phyloP scores from a whole-genome alignment of 2,797 vertebrate genomes.

The Enoplosus armatus region DNA sequence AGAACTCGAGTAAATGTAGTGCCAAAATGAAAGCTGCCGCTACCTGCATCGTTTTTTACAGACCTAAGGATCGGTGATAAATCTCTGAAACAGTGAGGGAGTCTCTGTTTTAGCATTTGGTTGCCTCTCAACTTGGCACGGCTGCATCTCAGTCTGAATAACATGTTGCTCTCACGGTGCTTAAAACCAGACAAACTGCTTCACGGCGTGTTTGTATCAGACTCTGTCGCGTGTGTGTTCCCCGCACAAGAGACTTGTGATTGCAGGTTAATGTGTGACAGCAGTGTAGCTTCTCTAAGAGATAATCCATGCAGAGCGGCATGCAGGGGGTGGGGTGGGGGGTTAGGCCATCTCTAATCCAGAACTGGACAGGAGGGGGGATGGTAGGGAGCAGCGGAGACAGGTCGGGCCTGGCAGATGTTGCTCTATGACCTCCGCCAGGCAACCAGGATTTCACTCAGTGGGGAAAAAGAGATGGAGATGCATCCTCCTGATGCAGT shows the following conservation, averaged over 20 bases:
- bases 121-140: not conserved
- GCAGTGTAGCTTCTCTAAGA: slow-evolving; percentile 59
- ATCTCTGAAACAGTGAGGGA: not conserved
- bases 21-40: slow-evolving; percentile 17
- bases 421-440: slow-evolving; percentile 66
- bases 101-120: not conserved
- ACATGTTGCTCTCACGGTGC: slow-evolving; percentile 19
- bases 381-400: slow-evolving; percentile 33
- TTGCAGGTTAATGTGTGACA: slow-evolving; percentile 72
- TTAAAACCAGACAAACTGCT: slow-evolving; percentile 8
- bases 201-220: not conserved
- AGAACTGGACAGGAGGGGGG: slow-evolving; percentile 60
- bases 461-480: not conserved
- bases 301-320: slow-evolving; percentile 75
- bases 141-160: not conserved
- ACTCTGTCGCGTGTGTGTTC: not conserved
- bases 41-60: not conserved
- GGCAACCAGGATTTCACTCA: slow-evolving; percentile 28
- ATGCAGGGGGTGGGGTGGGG: slow-evolving; percentile 24
- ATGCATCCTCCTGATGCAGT: not conserved
- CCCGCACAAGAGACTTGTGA: slow-evolving; percentile 48
- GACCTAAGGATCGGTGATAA: not conserved
- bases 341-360: slow-evolving; percentile 75
- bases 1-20: not conserved
- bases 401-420: slow-evolving; percentile 69